A percentile compares a stretch with the other conserved stretches of the same genome.
Conservation (phyloP, 64 coral and sea anemone species). For the Acropora yongei region DNA sequence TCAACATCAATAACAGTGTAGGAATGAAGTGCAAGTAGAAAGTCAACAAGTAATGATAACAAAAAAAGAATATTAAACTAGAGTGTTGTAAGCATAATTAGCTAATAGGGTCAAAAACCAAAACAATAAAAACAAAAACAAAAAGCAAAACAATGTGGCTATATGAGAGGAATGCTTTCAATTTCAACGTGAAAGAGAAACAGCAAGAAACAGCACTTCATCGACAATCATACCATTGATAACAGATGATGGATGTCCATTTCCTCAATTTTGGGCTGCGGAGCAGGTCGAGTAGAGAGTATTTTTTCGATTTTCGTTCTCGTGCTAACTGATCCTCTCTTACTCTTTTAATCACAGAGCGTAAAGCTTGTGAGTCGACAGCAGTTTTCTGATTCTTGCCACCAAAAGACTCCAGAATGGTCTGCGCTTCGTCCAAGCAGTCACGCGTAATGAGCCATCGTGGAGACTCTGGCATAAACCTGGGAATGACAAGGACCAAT, state of each 20-base stretch:
- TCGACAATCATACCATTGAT: conserved; percentile 26
- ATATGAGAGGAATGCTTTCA: no score
- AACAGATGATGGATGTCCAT: conserved; percentile 41
- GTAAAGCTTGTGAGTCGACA: neutral
- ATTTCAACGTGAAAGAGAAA: no score
- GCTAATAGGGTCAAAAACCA: no score
- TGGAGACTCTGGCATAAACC: conserved; percentile 39
- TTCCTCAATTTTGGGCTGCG: conserved; percentile 55
- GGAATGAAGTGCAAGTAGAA: no score
- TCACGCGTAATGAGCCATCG: conserved; percentile 56
- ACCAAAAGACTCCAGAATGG: conserved; percentile 16
- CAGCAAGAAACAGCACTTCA: no score
- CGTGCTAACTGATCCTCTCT: conserved; percentile 36
- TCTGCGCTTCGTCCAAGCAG: conserved; percentile 11
- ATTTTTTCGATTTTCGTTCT: conserved; percentile 13
- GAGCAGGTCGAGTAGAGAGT: conserved; percentile 37
- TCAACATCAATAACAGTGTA: no score
- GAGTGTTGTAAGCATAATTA: no score
- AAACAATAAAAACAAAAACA: no score
- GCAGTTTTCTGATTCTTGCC: conserved; percentile 38
- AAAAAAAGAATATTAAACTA: no score
- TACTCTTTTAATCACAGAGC: conserved; percentile 3
- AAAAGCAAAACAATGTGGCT: no score
- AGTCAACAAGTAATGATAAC: no score
- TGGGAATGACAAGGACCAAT: neutral